phyloP scores from a whole-genome alignment of 2,888 invertebrate genomes.

The Phortica magna region DNA sequence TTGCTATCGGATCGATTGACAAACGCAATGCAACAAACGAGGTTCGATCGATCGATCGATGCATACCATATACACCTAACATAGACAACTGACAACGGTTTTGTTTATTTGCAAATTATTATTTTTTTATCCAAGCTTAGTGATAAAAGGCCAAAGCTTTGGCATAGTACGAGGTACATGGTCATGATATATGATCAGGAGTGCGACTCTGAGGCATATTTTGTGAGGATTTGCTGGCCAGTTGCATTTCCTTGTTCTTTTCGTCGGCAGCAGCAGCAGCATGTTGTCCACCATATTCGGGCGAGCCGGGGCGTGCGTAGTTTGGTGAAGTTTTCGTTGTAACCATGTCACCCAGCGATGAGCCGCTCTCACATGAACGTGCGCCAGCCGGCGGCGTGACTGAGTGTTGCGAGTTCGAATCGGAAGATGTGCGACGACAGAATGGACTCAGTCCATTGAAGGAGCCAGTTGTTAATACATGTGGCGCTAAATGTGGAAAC shows the following conservation, averaged over 20 bases:
- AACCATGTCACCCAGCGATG: constrained; percentile 42
- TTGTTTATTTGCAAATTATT: background rate
- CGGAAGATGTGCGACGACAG: constrained; percentile 78
- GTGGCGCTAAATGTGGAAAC: constrained; percentile 79
- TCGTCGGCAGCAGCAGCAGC: background rate
- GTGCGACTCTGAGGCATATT: constrained; percentile 60
- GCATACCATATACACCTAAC: too few relatives aligned
- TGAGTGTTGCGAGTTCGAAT: constrained; percentile 80
- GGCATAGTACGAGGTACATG: constrained; percentile 72
- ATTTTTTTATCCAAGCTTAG: constrained; percentile 44
- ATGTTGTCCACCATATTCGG: constrained; percentile 48
- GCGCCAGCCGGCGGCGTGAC: constrained; percentile 77
- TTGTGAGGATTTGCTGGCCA: constrained; percentile 21
- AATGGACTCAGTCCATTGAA: constrained; percentile 77
- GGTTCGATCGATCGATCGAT: background rate
- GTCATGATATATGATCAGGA: constrained; percentile 77
- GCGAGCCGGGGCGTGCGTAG: constrained; percentile 55
- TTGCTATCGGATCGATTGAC: too few relatives aligned
- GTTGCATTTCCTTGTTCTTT: constrained; percentile 12
- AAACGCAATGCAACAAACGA: background rate
- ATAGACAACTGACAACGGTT: too few relatives aligned
- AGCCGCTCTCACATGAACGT: constrained; percentile 50
- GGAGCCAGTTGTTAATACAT: constrained; percentile 68
- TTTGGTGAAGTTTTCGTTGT: constrained; percentile 47
- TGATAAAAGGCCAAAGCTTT: constrained; percentile 74